phyloP scores from a whole-genome alignment of 2,113 vertebrate genomes.

The Trogon surrucura region DNA sequence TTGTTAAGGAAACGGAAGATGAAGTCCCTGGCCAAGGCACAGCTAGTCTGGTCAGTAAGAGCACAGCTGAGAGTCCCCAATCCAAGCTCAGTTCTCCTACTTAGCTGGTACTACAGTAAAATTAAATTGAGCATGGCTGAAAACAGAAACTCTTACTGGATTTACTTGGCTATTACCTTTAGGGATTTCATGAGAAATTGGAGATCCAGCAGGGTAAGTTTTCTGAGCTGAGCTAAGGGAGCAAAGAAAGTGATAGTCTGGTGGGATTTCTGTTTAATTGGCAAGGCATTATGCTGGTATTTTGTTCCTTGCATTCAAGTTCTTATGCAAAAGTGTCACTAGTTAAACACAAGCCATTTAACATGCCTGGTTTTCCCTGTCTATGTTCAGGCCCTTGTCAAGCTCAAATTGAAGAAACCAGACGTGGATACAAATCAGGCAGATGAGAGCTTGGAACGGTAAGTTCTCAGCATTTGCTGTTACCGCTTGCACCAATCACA shows the following conservation, averaged over 20 bases:
- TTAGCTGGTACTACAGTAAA: background rate
- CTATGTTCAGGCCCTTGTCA: conserved; percentile 60
- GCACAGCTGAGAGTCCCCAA: background rate
- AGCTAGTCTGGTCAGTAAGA: background rate
- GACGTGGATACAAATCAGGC: background rate
- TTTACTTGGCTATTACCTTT: background rate
- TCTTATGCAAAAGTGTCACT: background rate
- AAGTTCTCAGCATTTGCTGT: background rate
- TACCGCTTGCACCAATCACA: background rate
- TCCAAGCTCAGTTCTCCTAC: background rate
- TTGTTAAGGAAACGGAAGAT: too few relatives aligned
- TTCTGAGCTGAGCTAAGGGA: background rate
- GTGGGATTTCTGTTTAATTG: background rate
- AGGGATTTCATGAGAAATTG: background rate
- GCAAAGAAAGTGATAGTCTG: background rate
- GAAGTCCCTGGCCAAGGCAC: background rate
- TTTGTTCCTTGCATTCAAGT: background rate
- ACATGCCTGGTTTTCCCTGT: background rate
- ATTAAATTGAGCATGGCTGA: background rate
- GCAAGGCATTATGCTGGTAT: background rate
- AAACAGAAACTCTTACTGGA: background rate
- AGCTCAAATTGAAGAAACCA: conserved; percentile 69
- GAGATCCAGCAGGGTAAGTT: background rate
- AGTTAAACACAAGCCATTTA: background rate
- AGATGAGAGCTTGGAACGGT: background rate